Base-by-base conservation (phyloP, 2,888 invertebrate genomes). In the Phanerotoma sp. region DNA sequence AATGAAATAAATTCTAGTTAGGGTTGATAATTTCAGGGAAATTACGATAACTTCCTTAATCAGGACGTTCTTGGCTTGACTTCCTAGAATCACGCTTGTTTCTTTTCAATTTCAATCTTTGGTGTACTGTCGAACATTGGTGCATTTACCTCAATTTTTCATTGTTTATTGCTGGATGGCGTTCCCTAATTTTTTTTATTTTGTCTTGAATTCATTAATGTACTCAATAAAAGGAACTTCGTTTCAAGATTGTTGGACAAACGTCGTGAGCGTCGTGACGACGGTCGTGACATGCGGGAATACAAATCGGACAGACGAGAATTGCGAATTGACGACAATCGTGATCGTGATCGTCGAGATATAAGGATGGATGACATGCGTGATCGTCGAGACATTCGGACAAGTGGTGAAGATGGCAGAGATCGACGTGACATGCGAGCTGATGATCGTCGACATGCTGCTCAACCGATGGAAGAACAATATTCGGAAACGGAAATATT, bases 211-310 rank as follows among this genome's bases (percentile, higher is more conserved):
- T 25, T 25, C 9, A 25, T 25, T 25, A 25, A 25, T 25, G 25
- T 25, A 25, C 25, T 25, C 25, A 25, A 25, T 25, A 25, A 32
- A 55, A 55, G 55, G 50, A 25, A 50, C 37, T 55, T 52, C 47
- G 62, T 54, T 70, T 68, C 40, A 58, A 75, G 77, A 56, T 67
- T 77, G 28, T 57, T 77, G 49, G 77, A 77, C 54, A 77, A 76
- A 54, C 66, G 77, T 48, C 66, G 77, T 2, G 77, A 77, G 42
- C 68, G 76, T 50, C 66, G 76, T 7, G 77, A 77, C 48, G 77
- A 76, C 57, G 67, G 72, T 0, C 64, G 73, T 0, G 74, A 74
- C 22, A 50, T 64, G 18, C 67, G 75, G 3, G 73, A 71, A 7
- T 74, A 73, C 52, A 74, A 71, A 53, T 45, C 63, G 5, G 76